Base-by-base conservation (phyloP, 2,797 vertebrate genomes). In the Sebastes trivittatus region DNA sequence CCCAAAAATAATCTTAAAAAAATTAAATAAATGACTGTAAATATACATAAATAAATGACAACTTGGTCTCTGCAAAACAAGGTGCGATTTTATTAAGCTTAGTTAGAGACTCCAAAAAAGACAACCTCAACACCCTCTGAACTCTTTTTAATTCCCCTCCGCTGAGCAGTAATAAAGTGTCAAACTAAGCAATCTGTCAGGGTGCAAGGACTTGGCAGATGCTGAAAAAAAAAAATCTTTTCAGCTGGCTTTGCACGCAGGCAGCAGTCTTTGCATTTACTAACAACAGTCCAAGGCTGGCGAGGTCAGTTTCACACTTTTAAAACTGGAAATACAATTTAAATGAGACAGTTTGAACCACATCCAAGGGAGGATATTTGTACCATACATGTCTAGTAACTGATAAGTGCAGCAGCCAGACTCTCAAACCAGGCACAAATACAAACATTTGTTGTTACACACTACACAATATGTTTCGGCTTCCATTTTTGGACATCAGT, bases 141-240 rank as follows among this genome's bases (percentile, higher is more conserved):
- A 72, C 73, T 85, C 59, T 70, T 83, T 77, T 75, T 80, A 69
- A 88, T 87, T 83, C 60, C 78, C 64, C 65, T 82, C 56, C 0
- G 14, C 55, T 60, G 72, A 87, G 76, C 81, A 77, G 72, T 87
- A 87, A 88, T 88, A 87, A 77, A 76, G 74, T 92, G 87, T 88
- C 86, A 87, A 82, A 89, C 80, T 78, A 81, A 88, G 86, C 89
- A 91, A 88, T 87, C 86, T 91, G 86, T 91, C 85, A 85, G 77
- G 59, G 63, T 81, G 59, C 84, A 87, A 80, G 67, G 75, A 85
- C 66, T 84, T 89, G 86, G 82, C 85, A 88, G 80, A 76, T 82
- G 68, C 64, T 67, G 58, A 84, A 77, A 61, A 67, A 84, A 78
- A 61, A 67, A 80, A 75, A 66, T 69, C 18, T 71, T 72, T 77